Conservation (phyloP, 2,888 invertebrate species). For the Drosophila prolongata region DNA sequence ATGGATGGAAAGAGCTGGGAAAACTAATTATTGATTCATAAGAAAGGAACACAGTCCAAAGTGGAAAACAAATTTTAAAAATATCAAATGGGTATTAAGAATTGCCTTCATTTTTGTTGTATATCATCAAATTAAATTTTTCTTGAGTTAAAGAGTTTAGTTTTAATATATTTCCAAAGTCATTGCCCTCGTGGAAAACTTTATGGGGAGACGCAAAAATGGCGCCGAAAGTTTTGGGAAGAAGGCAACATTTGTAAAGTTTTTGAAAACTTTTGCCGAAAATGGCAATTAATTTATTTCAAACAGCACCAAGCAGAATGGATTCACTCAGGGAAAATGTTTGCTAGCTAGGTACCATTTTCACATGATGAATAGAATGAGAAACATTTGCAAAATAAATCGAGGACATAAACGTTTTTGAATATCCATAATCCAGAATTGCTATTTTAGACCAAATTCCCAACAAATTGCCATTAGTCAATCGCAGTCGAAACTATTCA, state of each 20-base stretch:
- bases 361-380: neutral
- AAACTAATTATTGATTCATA: constrained; percentile 9
- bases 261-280: constrained; percentile 18
- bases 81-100: no score
- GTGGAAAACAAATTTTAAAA: neutral
- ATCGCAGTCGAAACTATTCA: constrained; percentile 55
- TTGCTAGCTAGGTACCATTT: neutral
- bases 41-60: no score
- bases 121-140: no score
- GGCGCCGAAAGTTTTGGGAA: constrained; percentile 25
- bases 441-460: neutral
- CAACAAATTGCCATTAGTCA: constrained; percentile 14
- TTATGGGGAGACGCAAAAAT: constrained; percentile 8
- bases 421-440: neutral
- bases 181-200: constrained; percentile 4
- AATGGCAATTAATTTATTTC: constrained; percentile 27
- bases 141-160: neutral
- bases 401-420: no score
- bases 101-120: no score
- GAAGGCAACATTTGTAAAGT: constrained; percentile 17
- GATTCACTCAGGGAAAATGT: neutral
- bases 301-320: constrained; percentile 3
- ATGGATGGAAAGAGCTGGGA: neutral
- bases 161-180: neutral
- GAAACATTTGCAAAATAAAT: neutral